Base-by-base conservation (phyloP, 2,888 invertebrate genomes). In the Cheilosia urbana region DNA sequence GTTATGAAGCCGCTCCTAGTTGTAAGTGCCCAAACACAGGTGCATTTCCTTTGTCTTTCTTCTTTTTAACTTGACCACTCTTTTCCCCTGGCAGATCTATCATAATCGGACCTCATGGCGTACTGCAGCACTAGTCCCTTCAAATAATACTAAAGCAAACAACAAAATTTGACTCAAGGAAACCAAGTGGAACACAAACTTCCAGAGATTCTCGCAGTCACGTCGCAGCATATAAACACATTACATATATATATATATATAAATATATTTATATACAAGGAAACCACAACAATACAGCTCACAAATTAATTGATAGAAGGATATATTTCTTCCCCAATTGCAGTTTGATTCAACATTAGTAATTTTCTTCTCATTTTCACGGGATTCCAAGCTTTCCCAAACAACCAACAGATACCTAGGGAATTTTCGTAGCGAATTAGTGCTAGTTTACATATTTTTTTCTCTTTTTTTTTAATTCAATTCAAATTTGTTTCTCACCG, bases 1-100 rank as follows among this genome's bases (percentile, higher is more conserved):
- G 95, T 90, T 96, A 94, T 88, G 93, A 92, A 90, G 92, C 93
- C 79, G 92, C 92, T 78, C 92, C 92, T 47, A 92, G 92, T 89
- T 92, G 92, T 92, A 89, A 91, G 93, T 89, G 49, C n/a, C 27
- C 19, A 4, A 4, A 63, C 47, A 40, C 60, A 71, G 47, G 57
- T 84, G 62, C 45, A 53, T 62, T n/a, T 15, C 40, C 9, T 11
- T 49, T 15, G 45, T 27, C 17, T 37, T 2, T 9, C 21, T 9
- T 7, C 27, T 6, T 19, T 21, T 51, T 19, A n/a, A 15, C 24
- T 3, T 66, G 13, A 63, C 49, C 73, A 66, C 55, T 80, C 66
- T 79, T 49, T 49, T 9, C 83, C 88, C 45, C 9, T 71, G 89
- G 55, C 88, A 92, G 92, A 92, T 90, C 90, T 92, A 84, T 92